These are phyloP conservation scores for Limanda limanda DNA, from an alignment of 2,113 vertebrate species.

Conservation along the genomic window DNA sequence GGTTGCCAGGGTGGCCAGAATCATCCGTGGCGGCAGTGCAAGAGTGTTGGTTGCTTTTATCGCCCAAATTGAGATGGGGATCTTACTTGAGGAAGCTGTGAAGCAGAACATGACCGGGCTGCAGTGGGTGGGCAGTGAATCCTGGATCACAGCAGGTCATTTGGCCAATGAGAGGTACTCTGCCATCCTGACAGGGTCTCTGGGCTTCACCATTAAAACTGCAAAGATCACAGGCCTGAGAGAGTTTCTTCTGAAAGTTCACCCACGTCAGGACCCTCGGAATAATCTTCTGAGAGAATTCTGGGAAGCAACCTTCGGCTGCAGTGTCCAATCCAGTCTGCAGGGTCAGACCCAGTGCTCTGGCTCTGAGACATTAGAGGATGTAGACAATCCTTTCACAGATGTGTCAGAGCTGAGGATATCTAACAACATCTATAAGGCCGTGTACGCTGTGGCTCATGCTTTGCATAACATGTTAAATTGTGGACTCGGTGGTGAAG, in stretches of 20 bases:
- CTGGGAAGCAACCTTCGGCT: slow-evolving; percentile 81
- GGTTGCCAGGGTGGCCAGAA: slow-evolving; percentile 68
- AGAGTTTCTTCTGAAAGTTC: slow-evolving; percentile 77
- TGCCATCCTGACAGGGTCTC: slow-evolving; percentile 72
- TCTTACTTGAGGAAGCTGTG: slow-evolving; percentile 77
- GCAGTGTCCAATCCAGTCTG: slow-evolving; percentile 48
- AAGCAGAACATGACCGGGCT: slow-evolving; percentile 80
- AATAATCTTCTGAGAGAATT: slow-evolving; percentile 78
- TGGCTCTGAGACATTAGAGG: slow-evolving; percentile 75
- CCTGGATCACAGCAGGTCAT: slow-evolving; percentile 80
- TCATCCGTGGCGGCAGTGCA: slow-evolving; percentile 71
- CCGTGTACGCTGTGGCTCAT: slow-evolving; percentile 80
- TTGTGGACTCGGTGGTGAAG: slow-evolving; percentile 50
- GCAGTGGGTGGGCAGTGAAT: slow-evolving; percentile 84
- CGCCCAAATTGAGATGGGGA: slow-evolving; percentile 75
- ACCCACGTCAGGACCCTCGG: slow-evolving; percentile 69
- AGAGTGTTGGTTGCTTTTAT: slow-evolving; percentile 82
- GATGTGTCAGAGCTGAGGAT: slow-evolving; percentile 82
- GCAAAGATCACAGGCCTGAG: slow-evolving; percentile 74
- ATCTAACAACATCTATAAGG: slow-evolving; percentile 84
- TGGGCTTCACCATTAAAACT: slow-evolving; percentile 80
- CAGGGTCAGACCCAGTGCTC: slow-evolving; percentile 62
- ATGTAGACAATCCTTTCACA: slow-evolving; percentile 74
- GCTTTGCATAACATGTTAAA: slow-evolving; percentile 70
- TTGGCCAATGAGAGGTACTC: slow-evolving; percentile 65